A percentile compares a stretch with the other conserved stretches of the same genome.
These are phyloP conservation scores for Cantharis rustica DNA, from an alignment of 2,888 invertebrate species.

Conservation along the genomic window DNA sequence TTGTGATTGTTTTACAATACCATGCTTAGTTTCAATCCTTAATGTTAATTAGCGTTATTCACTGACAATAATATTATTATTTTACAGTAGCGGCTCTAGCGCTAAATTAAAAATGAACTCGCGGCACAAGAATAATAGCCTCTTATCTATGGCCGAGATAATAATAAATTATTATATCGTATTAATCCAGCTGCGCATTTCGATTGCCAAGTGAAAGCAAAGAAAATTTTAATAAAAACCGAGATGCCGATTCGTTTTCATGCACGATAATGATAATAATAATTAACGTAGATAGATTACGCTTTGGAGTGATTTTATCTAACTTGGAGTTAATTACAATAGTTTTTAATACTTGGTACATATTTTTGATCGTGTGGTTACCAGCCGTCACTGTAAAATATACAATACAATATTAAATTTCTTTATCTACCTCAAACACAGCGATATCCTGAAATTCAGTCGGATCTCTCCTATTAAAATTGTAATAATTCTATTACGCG, in stretches of 20 bases:
- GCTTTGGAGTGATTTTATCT: background rate
- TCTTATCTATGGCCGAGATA: background rate
- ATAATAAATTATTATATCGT: too few species aligned
- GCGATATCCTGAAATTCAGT: conserved; percentile 18
- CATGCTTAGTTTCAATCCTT: conserved; percentile 17
- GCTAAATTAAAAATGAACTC: background rate
- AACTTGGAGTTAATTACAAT: too few species aligned
- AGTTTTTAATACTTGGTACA: background rate
- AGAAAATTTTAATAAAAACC: too few species aligned
- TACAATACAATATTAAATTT: conserved; percentile 4
- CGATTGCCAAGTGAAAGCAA: background rate
- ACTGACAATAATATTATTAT: background rate
- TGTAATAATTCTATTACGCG: background rate
- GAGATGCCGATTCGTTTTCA: background rate
- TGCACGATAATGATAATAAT: background rate
- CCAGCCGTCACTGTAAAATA: background rate
- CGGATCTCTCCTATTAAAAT: conserved; percentile 26
- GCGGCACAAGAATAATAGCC: background rate
- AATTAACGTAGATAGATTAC: background rate
- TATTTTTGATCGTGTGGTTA: background rate
- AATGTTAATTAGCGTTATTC: background rate
- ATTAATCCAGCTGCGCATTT: too few species aligned
- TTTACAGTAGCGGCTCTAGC: background rate
- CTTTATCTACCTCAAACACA: background rate
- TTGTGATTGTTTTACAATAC: conserved; percentile 31